These are phyloP conservation scores for Nasonia oneida DNA, from an alignment of 2,888 invertebrate genomes.

Conservation along the genomic window DNA sequence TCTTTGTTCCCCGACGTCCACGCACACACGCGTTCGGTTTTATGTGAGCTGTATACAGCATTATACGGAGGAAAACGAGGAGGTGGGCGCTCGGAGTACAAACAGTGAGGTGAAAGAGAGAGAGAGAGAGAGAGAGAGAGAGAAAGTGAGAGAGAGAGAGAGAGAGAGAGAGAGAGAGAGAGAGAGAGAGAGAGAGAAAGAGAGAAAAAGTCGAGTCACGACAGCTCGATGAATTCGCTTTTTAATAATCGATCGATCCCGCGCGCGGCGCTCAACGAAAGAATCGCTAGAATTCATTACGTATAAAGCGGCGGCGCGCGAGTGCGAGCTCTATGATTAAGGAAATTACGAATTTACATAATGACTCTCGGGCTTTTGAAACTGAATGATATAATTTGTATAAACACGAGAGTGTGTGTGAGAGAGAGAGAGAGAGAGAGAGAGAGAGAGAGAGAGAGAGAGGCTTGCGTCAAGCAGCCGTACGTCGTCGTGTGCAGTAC, in stretches of 20 bases:
- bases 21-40: constrained; percentile 18
- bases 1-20: constrained; percentile 63
- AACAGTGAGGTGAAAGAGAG: neutral
- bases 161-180: constrained; percentile 11
- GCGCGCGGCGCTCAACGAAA: constrained; percentile 23
- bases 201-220: constrained; percentile 60
- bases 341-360: constrained; percentile 61
- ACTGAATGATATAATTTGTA: constrained; percentile 60
- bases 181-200: neutral
- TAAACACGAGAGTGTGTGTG: neutral
- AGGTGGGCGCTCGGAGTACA: neutral
- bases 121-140: neutral
- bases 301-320: neutral
- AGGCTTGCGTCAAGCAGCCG: constrained; percentile 2
- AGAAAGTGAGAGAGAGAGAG: neutral
- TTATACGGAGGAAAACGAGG: neutral
- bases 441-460: neutral
- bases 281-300: constrained; percentile 55
- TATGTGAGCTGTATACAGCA: neutral
- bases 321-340: constrained; percentile 39
- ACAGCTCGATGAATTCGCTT: constrained; percentile 62
- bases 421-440: too few relatives aligned
- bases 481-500: neutral
- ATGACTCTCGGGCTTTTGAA: constrained; percentile 40
- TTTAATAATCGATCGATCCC: constrained; percentile 53